Conservation (phyloP, 1,140 invertebrate genomes). For the Leptonema lineaticorne region DNA sequence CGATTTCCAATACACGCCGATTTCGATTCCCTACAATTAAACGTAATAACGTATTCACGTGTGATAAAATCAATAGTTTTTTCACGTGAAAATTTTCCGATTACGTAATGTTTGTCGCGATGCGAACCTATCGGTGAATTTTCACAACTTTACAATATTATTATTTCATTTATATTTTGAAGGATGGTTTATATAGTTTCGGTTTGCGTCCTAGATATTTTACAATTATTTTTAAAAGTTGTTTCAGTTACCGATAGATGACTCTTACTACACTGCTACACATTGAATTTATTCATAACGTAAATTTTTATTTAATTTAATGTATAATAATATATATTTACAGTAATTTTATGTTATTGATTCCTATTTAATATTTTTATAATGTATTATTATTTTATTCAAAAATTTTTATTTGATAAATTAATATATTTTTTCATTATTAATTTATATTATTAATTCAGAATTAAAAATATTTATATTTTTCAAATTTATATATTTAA, state of each 20-base stretch:
- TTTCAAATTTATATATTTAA: not conserved
- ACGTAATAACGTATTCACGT: not conserved
- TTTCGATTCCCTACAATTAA: not conserved
- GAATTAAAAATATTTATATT: not conserved
- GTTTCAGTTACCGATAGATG: not conserved
- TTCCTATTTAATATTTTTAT: not conserved
- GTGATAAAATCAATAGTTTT: not conserved
- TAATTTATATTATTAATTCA: not conserved
- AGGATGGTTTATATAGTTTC: too few species aligned
- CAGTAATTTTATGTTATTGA: too few species aligned
- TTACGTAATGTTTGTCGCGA: not conserved
- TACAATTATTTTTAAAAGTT: not conserved
- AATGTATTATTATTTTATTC: too few species aligned
- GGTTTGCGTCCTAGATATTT: not conserved
- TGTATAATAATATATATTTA: not conserved
- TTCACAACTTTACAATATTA: not conserved
- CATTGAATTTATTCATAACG: not conserved
- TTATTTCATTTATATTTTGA: not conserved
- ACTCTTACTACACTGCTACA: too few species aligned
- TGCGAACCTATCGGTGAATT: not conserved
- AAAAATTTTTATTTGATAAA: not conserved
- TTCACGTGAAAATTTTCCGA: too few species aligned
- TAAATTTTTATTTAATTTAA: not conserved
- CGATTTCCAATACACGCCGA: too few species aligned
- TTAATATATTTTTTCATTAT: not conserved